A percentile compares a stretch with the other conserved stretches of the same genome.
Conservation (phyloP, 2,888 invertebrate genomes). For the Cantharis rustica region DNA sequence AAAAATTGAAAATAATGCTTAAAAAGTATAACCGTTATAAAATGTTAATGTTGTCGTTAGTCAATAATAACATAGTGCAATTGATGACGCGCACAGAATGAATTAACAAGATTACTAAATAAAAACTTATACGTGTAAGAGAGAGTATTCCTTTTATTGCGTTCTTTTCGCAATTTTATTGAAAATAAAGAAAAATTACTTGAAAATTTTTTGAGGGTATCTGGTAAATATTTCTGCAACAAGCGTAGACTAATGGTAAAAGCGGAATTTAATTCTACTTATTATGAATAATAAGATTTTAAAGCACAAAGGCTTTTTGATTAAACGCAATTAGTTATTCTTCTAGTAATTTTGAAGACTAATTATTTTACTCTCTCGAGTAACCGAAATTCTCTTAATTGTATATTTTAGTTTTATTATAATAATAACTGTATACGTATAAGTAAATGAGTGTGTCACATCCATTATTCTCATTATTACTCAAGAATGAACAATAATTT, state of each 20-base stretch:
- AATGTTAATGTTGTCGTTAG: too few relatives aligned
- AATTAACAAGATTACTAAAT: too few relatives aligned
- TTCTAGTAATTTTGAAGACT: not conserved
- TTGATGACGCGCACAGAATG: too few relatives aligned
- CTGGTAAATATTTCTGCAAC: not conserved
- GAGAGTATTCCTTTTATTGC: too few relatives aligned
- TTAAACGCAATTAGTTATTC: not conserved
- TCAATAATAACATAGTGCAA: too few relatives aligned
- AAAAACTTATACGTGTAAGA: too few relatives aligned
- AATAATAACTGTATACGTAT: not conserved
- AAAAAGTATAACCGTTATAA: too few relatives aligned
- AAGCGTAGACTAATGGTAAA: not conserved
- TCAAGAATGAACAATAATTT: not conserved
- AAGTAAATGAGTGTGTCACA: not conserved
- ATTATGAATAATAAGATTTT: not conserved
- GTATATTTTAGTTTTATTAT: not conserved
- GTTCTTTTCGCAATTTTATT: too few relatives aligned
- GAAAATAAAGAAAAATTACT: too few relatives aligned
- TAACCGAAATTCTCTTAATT: not conserved
- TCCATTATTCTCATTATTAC: not conserved
- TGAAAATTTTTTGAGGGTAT: not conserved
- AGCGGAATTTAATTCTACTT: not conserved
- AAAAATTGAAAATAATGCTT: too few relatives aligned
- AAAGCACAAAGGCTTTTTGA: not conserved
- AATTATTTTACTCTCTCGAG: not conserved